These are phyloP conservation scores for Arizona elegans DNA, from an alignment of 2,113 vertebrate species.

Conservation along the genomic window DNA sequence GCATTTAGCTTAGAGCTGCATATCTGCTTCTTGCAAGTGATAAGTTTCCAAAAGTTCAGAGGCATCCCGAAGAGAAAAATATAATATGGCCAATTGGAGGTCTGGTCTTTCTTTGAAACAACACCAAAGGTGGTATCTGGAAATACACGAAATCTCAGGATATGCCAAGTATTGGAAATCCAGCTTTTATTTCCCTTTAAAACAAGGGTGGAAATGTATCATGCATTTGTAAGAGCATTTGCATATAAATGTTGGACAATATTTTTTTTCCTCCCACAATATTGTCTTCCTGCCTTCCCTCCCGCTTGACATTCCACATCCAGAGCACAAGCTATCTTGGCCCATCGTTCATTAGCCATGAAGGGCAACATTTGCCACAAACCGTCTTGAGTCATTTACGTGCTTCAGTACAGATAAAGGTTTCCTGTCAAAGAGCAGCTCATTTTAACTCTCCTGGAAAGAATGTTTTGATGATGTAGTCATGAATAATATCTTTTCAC, in stretches of 20 bases:
- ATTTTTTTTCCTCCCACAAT: background rate
- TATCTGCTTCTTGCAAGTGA: background rate
- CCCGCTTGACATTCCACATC: background rate
- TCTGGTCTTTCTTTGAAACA: background rate
- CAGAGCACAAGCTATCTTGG: conserved; percentile 3
- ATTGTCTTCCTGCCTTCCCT: too few relatives aligned
- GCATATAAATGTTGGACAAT: background rate
- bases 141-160: background rate
- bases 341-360: conserved; percentile 7
- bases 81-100: background rate
- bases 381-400: conserved; percentile 11
- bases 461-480: conserved; percentile 28
- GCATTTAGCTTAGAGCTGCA: background rate
- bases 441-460: background rate
- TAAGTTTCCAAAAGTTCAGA: background rate
- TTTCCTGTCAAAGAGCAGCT: conserved; percentile 25
- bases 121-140: background rate
- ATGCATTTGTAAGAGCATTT: background rate
- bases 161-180: background rate
- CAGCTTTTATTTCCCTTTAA: background rate
- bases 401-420: background rate
- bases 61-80: background rate
- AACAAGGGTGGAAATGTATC: background rate
- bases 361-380: background rate
- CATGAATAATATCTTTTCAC: conserved; percentile 48